phyloP scores from a whole-genome alignment of 2,113 vertebrate genomes.

The Salvelinus namaycush region DNA sequence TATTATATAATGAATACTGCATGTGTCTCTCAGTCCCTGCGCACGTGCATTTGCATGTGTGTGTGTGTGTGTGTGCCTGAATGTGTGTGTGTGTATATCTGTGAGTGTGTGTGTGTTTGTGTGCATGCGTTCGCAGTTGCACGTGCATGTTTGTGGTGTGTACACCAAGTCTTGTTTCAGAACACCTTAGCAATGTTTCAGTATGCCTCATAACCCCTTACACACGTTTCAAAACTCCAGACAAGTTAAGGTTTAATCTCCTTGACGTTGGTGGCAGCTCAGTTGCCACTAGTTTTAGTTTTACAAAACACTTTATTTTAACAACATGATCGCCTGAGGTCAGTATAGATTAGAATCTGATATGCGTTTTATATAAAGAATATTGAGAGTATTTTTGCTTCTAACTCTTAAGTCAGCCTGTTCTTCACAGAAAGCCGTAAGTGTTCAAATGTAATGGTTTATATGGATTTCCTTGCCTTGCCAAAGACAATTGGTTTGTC shows the following conservation, averaged over 20 bases:
- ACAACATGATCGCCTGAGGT: slow-evolving; percentile 10
- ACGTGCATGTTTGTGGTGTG: neutral
- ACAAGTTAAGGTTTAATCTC: no score
- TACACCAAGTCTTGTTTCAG: no score
- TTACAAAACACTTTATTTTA: slow-evolving; percentile 3
- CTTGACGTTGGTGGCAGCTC: no score
- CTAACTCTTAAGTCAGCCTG: neutral
- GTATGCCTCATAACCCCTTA: no score
- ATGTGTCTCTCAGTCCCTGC: no score
- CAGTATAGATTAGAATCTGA: slow-evolving; percentile 13
- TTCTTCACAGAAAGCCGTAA: neutral
- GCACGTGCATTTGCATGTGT: neutral
- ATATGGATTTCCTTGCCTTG: slow-evolving; percentile 24
- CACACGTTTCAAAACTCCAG: no score
- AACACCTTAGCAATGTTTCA: no score
- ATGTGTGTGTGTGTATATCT: neutral
- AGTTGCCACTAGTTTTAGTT: no score
- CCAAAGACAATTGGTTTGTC: slow-evolving; percentile 20
- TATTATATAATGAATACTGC: no score
- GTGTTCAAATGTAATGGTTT: neutral
- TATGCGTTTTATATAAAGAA: slow-evolving; percentile 1
- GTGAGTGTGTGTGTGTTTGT: neutral
- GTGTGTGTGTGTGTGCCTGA: neutral
- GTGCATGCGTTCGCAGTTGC: neutral
- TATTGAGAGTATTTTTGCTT: neutral